Conservation (phyloP, 2,797 vertebrate species). For the Sebastes melanostomus region DNA sequence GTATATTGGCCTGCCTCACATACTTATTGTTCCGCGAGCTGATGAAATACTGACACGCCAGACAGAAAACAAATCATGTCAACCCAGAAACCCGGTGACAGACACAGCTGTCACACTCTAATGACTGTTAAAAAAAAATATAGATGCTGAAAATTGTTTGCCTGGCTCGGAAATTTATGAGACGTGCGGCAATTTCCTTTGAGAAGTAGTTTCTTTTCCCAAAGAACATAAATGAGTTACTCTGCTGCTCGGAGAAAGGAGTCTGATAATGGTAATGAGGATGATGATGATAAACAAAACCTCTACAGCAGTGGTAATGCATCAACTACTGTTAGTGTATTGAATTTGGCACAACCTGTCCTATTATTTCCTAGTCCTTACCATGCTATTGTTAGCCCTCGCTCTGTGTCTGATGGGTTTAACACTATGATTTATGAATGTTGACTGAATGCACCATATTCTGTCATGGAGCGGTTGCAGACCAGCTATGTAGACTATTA, state of each 20-base stretch:
- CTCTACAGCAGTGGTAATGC: neutral
- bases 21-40: constrained; percentile 15
- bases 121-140: constrained; percentile 40
- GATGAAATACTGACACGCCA: constrained; percentile 41
- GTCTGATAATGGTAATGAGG: neutral
- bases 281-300: constrained; percentile 6
- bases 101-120: constrained; percentile 61
- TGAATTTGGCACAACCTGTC: neutral
- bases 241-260: neutral
- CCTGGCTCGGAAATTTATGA: constrained; percentile 40
- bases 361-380: neutral
- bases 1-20: neutral
- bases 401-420: neutral
- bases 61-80: constrained; percentile 61
- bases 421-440: neutral
- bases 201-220: constrained; percentile 5
- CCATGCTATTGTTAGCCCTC: neutral
- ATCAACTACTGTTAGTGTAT: neutral
- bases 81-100: constrained; percentile 44
- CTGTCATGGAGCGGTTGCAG: neutral
- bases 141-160: constrained; percentile 41
- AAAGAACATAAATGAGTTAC: constrained; percentile 10
- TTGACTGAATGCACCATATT: neutral
- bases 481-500: neutral
- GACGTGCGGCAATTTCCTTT: constrained; percentile 42